Base-by-base conservation (phyloP, 1,140 invertebrate species). In the Contarinia nasturtii region DNA sequence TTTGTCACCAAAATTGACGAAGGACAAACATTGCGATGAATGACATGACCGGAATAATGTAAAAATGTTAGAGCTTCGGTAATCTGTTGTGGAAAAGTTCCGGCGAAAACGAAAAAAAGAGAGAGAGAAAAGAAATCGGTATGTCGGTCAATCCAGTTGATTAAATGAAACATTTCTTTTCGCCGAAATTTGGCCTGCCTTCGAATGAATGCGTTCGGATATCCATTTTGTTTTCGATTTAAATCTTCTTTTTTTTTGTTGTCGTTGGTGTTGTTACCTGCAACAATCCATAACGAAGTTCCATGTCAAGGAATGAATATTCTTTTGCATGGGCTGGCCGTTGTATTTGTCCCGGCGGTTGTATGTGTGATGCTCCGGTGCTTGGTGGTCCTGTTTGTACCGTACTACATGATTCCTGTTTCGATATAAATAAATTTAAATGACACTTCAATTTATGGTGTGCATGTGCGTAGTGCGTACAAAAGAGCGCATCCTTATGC, bases 11-110 rank as follows among this genome's bases (percentile, higher is more conserved):
- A 74, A 51, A 98, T 84, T 51, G 85, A 90, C 50, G 80, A 79
- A 4, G 94, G 92, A 65, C 86, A 93, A 15, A 97, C 76, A 65
- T 97, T 97, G 53, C 87, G 76, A 63, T 98, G 93, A 40, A 96
- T 73, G 51, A 85, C 72, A 59, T 84, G 79, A 49, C 77, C 76
- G 19, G 76, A 80, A 61, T 83, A 81, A 66, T 97, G 93, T 41
- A 98, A 69, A 67, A 86, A 97, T 10, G 86, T 75, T 51, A 98
- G 70, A 1, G 90, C 94, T 61, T 98, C 93, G 8, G 83, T 86
- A 50, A 97, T 80, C 92, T 97, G 67, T 21, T 40, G 37, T 10
- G n/a, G 8, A 36, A 40, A 40, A 40, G 17, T 40, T 40, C 12
- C n/a, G n/a, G n/a, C n/a, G n/a, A n/a, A 12, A 15, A 7, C 37